Percentiles rank a stretch among this genome's conserved stretches.
Evolutionary conservation across 2,797 vertebrate species (phyloP).

Genomic region (Sebastes ruberrimus): DNA sequence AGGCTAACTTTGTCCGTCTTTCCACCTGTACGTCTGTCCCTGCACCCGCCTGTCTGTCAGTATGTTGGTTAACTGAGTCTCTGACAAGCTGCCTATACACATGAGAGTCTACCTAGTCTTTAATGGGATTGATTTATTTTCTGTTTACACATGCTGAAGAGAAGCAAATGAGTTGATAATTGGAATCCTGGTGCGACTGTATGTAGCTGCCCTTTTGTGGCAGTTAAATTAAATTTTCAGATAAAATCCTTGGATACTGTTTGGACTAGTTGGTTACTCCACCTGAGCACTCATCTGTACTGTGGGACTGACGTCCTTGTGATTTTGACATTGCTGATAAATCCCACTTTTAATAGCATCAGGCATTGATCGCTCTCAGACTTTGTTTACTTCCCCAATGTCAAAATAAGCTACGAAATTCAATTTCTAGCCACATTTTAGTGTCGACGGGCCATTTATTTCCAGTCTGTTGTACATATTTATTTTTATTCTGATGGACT

Average conservation of each 20-base stretch:
- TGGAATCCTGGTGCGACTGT: background rate
- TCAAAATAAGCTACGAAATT: background rate
- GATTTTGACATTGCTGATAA: background rate
- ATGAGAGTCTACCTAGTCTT: background rate
- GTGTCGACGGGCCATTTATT: background rate
- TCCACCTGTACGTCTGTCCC: background rate
- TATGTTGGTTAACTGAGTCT: background rate
- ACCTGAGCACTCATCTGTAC: background rate
- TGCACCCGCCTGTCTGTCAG: background rate
- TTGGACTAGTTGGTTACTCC: background rate
- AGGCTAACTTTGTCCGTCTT: background rate
- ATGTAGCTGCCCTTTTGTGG: background rate
- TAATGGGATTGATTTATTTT: background rate
- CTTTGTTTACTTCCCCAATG: background rate
- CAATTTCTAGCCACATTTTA: background rate
- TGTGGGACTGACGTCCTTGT: background rate
- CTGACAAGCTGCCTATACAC: background rate
- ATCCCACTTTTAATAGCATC: background rate
- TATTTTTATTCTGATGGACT: constrained; percentile 1
- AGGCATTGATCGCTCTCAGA: background rate
- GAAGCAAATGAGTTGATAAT: background rate
- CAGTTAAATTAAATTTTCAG: background rate
- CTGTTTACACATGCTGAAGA: background rate
- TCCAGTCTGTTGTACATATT: background rate
- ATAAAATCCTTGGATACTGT: background rate